Evolutionary conservation across 2,113 vertebrate species (phyloP), one percentile per base, ranked within the genome.

Genomic region (Plestiodon gilberti): DNA sequence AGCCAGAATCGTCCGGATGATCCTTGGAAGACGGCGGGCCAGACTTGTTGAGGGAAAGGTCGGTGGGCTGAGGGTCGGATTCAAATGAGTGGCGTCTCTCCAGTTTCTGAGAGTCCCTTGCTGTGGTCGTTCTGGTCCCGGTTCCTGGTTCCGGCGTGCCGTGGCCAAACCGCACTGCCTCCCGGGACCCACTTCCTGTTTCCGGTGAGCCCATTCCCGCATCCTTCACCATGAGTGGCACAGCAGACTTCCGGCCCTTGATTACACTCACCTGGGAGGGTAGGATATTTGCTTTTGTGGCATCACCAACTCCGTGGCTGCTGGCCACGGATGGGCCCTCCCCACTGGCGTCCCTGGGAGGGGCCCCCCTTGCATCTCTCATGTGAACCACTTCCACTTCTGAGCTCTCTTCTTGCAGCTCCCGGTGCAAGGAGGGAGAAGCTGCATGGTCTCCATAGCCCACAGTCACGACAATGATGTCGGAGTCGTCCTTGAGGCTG

Each of bases 41-140:
- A 9, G 40, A 6, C 8, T 75, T 86, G 9, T 71, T 38, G 4
- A 86, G 2, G 15, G 85, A 86, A 13, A 86, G 85, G 48, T 86
- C 85, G 0, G 78, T 81, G 69, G 85, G 85, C 69, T 86, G 78
- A 5, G 64, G 23, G 1, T 86, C 85, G 0, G 30, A 5, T 1
- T 74, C 85, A 3, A 4, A 28, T 1, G 14, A 92, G 94, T 87
- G 89, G 93, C 75, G 90, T 83, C 90, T 90, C 25, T 61, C 90
- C 67, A 94, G 83, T 22, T 76, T 10, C 13, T 88, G 69, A 23
- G 52, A 18, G 6, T 23, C 3, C 0, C 17, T 59, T 1, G 20
- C 38, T 1, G 1, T 3, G 4, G 57, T n/a, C 15, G 18, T 10
- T 0, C 0, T 38, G 38, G 76, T 4, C 2, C 11, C 0, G 3